Evolutionary conservation across 2,797 vertebrate species (phyloP).

Genomic region (Orientallactaga sibirica): DNA sequence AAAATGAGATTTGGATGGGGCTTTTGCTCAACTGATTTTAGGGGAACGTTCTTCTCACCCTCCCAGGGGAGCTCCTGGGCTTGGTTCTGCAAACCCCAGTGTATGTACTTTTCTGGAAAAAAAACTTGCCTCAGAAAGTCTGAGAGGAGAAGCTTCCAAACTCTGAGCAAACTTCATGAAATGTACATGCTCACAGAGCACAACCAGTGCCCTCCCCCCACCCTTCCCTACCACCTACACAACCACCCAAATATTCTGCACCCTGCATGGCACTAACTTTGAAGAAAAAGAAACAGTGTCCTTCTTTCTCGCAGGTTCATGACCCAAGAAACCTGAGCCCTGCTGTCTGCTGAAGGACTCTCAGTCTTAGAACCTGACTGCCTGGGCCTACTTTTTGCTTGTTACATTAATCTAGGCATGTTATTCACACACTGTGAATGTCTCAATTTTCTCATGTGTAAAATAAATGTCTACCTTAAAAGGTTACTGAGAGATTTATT

Average conservation of each 20-base stretch:
- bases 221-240: not conserved
- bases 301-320: not conserved
- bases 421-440: not conserved
- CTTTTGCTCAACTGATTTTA: constrained; percentile 63
- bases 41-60: constrained; percentile 41
- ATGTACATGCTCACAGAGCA: not conserved
- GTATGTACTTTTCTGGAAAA: not conserved
- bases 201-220: not conserved
- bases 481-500: too few species aligned
- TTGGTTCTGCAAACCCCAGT: not conserved
- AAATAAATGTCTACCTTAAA: not conserved
- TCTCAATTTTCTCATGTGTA: not conserved
- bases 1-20: constrained; percentile 71
- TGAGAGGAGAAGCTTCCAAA: constrained; percentile 31
- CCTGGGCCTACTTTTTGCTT: not conserved
- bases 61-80: not conserved
- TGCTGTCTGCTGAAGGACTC: not conserved
- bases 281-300: not conserved
- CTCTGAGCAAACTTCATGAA: constrained; percentile 36
- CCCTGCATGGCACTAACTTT: constrained; percentile 8
- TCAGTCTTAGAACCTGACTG: not conserved
- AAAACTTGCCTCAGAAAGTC: constrained; percentile 19
- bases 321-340: not conserved
- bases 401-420: not conserved
- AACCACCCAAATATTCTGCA: not conserved